A percentile compares a stretch with the other conserved stretches of the same genome.
Conservation (phyloP, 2,888 invertebrate species). For the Nezara viridula region DNA sequence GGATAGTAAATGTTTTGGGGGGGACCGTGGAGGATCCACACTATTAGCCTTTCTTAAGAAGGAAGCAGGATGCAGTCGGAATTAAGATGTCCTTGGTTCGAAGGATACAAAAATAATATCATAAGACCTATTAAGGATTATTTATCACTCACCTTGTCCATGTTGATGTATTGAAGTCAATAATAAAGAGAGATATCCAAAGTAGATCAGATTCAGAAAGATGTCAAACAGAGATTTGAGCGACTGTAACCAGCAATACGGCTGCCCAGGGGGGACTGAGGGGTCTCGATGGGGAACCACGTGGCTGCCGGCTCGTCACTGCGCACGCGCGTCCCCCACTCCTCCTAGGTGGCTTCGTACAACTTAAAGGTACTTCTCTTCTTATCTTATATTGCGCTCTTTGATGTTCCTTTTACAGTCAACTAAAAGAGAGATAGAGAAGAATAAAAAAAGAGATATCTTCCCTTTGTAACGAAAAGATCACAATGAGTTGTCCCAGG, state of each 20-base stretch:
- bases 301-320: background rate
- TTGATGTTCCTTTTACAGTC: background rate
- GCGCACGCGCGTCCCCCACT: background rate
- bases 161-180: background rate
- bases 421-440: background rate
- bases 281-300: background rate
- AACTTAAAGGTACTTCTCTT: background rate
- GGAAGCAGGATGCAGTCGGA: slow-evolving; percentile 23
- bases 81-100: background rate
- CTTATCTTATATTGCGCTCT: background rate
- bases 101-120: background rate
- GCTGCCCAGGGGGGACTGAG: background rate
- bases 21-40: background rate
- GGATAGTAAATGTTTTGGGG: slow-evolving; percentile 13
- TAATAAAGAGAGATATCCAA: background rate
- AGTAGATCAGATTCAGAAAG: background rate
- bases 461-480: background rate
- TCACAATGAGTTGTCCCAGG: background rate
- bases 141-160: background rate
- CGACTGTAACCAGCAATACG: background rate
- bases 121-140: background rate
- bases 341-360: background rate
- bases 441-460: background rate
- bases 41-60: slow-evolving; percentile 2
- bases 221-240: background rate